Evolutionary conservation across 2,888 invertebrate species (phyloP), one percentile per base, ranked within the genome.

Genomic region (Drosophila demipolita): DNA sequence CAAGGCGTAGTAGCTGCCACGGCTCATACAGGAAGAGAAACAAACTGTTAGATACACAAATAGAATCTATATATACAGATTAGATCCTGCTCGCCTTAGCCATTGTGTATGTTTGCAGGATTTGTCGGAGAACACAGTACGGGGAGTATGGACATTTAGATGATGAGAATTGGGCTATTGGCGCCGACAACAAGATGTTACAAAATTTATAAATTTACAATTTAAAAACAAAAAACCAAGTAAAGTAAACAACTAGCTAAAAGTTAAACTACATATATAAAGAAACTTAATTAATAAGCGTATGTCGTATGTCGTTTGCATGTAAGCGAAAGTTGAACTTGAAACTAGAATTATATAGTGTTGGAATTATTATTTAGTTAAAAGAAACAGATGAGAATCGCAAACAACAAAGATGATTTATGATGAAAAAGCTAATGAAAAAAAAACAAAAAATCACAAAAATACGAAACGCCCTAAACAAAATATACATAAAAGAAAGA

Each of bases 331-430:
- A 89, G 87, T 87, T 89, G 90, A 87, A 89, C 87, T 89, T 87
- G 90, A 89, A 87, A 89, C 87, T 87, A 87, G 87, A 87, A 88
- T 89, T 87, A 87, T 88, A 89, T 87, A 89, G 90, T 83, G 87
- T 87, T 87, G 87, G 86, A 87, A 86, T 83, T 88, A 89, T 89
- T 86, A 87, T 87, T 87, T 87, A 87, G 87, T 87, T 76, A 89
- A 88, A 73, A 69, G 62, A 73, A 80, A 71, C 69, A 66, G 76
- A 71, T 55, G 64, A 73, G 69, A 71, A 71, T 48, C 78, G 86
- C 76, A 82, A 81, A 84, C 68, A 80, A 80, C 38, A 79, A 83
- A 35, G 50, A 75, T 79, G 66, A 77, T 63, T 73, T 62, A 78
- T 73, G 60, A 79, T 78, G 71, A 80, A 86, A 78, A 77, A 75